phyloP scores from a whole-genome alignment of 2,797 vertebrate species.

The Acanthurus lineatus region DNA sequence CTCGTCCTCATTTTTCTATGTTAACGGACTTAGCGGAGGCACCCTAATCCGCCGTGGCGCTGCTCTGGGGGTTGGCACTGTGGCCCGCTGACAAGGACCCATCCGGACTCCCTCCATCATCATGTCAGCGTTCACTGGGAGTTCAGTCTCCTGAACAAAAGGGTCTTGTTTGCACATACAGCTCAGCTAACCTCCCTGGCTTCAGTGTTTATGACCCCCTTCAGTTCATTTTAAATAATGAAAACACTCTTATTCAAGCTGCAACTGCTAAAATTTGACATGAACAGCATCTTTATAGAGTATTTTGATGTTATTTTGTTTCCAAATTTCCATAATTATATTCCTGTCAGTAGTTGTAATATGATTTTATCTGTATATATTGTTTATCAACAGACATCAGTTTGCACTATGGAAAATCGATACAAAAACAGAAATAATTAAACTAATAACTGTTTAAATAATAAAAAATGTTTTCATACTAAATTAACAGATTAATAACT shows the following conservation, averaged over 20 bases:
- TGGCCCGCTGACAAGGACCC: constrained; percentile 72
- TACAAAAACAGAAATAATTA: too few relatives aligned
- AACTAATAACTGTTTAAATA: background rate
- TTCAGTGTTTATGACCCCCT: constrained; percentile 33
- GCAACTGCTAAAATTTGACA: background rate
- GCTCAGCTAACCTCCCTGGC: constrained; percentile 54
- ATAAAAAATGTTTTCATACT: background rate
- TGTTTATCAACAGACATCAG: too few relatives aligned
- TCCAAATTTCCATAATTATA: too few relatives aligned
- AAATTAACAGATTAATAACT: background rate
- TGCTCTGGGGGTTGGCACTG: constrained; percentile 54
- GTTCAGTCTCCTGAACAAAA: constrained; percentile 74
- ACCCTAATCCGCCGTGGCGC: constrained; percentile 60
- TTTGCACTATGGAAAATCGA: too few relatives aligned
- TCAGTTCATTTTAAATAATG: constrained; percentile 38
- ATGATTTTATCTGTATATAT: too few relatives aligned
- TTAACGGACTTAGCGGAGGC: constrained; percentile 68
- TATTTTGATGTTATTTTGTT: background rate
- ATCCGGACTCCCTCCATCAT: constrained; percentile 84
- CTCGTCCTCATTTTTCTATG: constrained; percentile 58
- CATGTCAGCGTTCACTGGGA: constrained; percentile 78
- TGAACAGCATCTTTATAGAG: background rate
- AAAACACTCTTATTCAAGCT: constrained; percentile 32
- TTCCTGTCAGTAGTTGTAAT: too few relatives aligned
- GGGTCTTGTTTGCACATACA: constrained; percentile 70